These are phyloP conservation scores for Andrena cerasifolii DNA, from an alignment of 1,140 invertebrate genomes.

Conservation along the genomic window DNA sequence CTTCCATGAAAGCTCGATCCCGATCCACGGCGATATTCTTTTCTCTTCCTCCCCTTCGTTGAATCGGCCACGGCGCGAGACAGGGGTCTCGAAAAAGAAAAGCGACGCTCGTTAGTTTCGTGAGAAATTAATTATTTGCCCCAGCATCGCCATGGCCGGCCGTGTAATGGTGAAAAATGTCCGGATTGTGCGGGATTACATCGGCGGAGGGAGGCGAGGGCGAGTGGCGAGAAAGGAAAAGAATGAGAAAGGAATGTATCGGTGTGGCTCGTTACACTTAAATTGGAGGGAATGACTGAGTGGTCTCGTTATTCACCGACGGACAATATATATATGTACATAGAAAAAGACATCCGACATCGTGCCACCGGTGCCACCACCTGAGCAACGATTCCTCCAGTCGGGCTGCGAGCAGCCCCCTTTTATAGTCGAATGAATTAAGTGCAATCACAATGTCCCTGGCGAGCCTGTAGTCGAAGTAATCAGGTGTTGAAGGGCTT, in stretches of 20 bases:
- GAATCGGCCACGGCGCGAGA: conserved; percentile 44
- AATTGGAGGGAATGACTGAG: conserved; percentile 83
- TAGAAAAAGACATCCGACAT: conserved; percentile 73
- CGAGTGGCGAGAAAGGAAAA: conserved; percentile 67
- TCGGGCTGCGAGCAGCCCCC: conserved; percentile 36
- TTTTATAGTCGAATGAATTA: conserved; percentile 60
- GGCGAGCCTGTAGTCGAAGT: conserved; percentile 33
- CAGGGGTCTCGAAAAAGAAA: conserved; percentile 67
- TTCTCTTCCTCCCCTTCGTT: conserved; percentile 17
- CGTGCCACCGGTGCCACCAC: conserved; percentile 42
- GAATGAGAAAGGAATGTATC: conserved; percentile 82
- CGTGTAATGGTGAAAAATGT: conserved; percentile 83
- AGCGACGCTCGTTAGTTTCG: conserved; percentile 79
- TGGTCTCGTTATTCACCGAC: conserved; percentile 80
- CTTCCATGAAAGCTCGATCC: conserved; percentile 1
- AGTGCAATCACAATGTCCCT: conserved; percentile 34
- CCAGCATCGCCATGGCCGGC: conserved; percentile 72
- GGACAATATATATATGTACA: conserved; percentile 75
- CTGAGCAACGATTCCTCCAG: conserved; percentile 60
- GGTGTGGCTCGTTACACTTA: conserved; percentile 82
- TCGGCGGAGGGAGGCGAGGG: conserved; percentile 63
- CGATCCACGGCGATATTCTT: conserved; percentile 4
- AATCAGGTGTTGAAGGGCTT: conserved; percentile 55
- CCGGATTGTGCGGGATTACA: conserved; percentile 81
- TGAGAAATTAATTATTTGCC: conserved; percentile 83